These are phyloP conservation scores for Rhyacichthys aspro DNA, from an alignment of 2,797 vertebrate genomes.

Conservation along the genomic window DNA sequence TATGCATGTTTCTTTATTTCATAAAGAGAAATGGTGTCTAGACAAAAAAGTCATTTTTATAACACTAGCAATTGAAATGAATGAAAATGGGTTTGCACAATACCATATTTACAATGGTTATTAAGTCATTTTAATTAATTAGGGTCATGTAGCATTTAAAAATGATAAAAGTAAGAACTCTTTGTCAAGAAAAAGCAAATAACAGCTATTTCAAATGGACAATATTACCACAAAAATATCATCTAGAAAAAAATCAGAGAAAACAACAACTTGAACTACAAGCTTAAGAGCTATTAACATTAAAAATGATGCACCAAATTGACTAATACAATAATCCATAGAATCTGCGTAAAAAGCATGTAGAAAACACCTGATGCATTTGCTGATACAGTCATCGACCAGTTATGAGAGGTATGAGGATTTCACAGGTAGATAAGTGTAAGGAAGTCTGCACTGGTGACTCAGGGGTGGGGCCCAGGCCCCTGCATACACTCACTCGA, in stretches of 20 bases:
- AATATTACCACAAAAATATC: constrained; percentile 99
- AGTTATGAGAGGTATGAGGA: constrained; percentile 99
- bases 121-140: constrained; percentile 93
- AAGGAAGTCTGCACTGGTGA: constrained; percentile 95
- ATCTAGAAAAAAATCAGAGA: constrained; percentile 89
- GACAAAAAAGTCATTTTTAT: constrained; percentile 95
- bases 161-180: constrained; percentile 92
- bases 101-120: constrained; percentile 98
- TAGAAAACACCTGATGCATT: constrained; percentile 99
- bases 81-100: constrained; percentile 94
- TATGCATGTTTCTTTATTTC: constrained; percentile 99
- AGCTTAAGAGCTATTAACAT: constrained; percentile 96
- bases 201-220: constrained; percentile 97
- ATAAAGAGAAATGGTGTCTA: constrained; percentile 99
- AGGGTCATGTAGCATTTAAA: constrained; percentile 92
- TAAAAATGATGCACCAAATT: constrained; percentile 97
- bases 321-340: constrained; percentile 98
- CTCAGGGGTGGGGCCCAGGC: constrained; percentile 90
- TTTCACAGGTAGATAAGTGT: constrained; percentile 99
- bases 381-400: constrained; percentile 99
- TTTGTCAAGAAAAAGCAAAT: constrained; percentile 98
- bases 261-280: constrained; percentile 83
- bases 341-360: constrained; percentile 99
- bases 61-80: constrained; percentile 99
- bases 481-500: constrained; percentile 98